A percentile compares a stretch with the other conserved stretches of the same genome.
Evolutionary conservation across 2,113 vertebrate species (phyloP).

Genomic region (Misgurnus anguillicaudatus): DNA sequence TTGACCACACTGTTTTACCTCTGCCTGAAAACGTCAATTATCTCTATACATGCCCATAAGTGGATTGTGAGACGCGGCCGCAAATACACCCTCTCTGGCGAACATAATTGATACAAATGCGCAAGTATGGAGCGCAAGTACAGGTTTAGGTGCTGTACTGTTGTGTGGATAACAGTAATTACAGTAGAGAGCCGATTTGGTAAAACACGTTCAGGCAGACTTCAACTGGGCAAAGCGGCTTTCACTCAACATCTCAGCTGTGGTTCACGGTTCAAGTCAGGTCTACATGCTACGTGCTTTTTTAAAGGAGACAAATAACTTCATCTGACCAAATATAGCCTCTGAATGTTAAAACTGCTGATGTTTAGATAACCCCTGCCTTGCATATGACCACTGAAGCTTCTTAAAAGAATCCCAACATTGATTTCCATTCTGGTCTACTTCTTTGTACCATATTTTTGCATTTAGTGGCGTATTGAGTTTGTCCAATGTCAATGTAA

Average conservation of each 20-base stretch:
- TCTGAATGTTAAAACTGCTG: background rate
- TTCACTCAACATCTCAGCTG: conserved; percentile 1
- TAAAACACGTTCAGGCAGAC: conserved; percentile 32
- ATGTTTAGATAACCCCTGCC: background rate
- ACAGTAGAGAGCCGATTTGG: conserved; percentile 39
- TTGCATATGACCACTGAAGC: background rate
- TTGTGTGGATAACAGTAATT: conserved; percentile 58
- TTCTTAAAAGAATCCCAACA: background rate
- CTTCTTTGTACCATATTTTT: background rate
- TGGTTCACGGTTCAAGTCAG: background rate
- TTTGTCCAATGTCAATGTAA: background rate
- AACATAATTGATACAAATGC: conserved; percentile 45
- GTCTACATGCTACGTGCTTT: background rate
- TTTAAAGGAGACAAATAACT: background rate
- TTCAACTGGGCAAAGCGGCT: background rate
- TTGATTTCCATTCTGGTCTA: background rate
- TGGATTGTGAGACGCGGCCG: conserved; percentile 27
- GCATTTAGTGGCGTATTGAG: background rate
- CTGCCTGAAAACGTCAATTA: conserved; percentile 31
- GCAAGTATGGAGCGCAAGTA: conserved; percentile 37
- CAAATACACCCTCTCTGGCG: conserved; percentile 34
- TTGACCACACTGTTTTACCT: conserved; percentile 30
- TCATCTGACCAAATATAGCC: background rate
- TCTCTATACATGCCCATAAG: conserved; percentile 22
- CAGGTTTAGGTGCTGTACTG: conserved; percentile 38